Evolutionary conservation across 2,113 vertebrate species (phyloP), one percentile per base, ranked within the genome.

Genomic region (Nyctibius bracteatus): DNA sequence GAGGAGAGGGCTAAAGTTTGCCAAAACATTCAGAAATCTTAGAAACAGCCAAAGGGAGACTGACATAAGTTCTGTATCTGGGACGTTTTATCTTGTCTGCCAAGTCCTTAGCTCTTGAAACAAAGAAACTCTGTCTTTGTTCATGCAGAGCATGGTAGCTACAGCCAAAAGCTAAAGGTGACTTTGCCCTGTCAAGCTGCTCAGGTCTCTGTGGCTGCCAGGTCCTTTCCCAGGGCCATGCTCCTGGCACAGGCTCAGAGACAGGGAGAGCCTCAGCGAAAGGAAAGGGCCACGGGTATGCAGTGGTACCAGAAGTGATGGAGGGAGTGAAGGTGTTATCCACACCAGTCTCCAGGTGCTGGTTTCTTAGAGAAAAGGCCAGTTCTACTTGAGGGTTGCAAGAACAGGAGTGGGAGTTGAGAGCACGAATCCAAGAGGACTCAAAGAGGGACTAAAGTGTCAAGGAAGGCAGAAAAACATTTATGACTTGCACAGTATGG

Each of bases 11-110:
- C 10, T 84, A 25, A 41, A 35, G 19, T 61, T 88, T 94, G 92
- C 95, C 95, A 96, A 79, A 94, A 75, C n/a, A 16, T 87, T 81
- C 94, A 86, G 83, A 91, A 94, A 35, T 46, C 61, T 65, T 74
- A 88, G 72, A 92, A 94, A 75, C 41, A 75, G 91, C 86, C 91
- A 92, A 93, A 75, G 18, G n/a, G 80, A 71, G 77, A 79, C 71
- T 35, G 68, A 90, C 86, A 74, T 11, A 72, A 52, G 24, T 86
- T 83, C 86, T 95, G 91, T 93, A 93, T 93, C 92, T 89, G 51
- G 81, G 81, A 67, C 0, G 0, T 78, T 96, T 92, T 81, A 88
- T 86, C 86, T 94, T 67, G 46, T 89, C 80, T 94, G 86, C 95
- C 92, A 96, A 91, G 33, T 43, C 35, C 23, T 65, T 41, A 68